Percentiles rank a stretch among this genome's conserved stretches.
phyloP scores from a whole-genome alignment of 2,797 vertebrate genomes.

The Prunella strophiata region DNA sequence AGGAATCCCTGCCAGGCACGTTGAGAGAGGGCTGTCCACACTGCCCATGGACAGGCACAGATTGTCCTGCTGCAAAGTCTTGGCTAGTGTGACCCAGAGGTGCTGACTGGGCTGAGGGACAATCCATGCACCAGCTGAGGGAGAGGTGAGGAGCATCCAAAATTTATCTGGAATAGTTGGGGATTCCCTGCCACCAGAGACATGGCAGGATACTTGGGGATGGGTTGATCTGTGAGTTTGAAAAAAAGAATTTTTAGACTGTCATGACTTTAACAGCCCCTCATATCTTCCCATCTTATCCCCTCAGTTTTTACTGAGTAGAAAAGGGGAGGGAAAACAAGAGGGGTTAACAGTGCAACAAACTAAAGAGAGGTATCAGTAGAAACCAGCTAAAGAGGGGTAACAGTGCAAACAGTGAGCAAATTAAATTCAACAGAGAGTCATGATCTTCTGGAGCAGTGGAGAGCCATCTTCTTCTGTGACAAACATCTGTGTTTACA shows the following conservation, averaged over 20 bases:
- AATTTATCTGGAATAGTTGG: background rate
- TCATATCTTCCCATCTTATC: background rate
- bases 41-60: background rate
- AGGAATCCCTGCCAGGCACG: background rate
- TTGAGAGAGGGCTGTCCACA: accelerated
- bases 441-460: background rate
- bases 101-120: background rate
- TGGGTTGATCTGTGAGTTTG: background rate
- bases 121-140: background rate
- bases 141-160: background rate
- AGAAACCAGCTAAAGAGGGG: background rate
- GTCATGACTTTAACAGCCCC: background rate
- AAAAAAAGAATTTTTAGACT: background rate
- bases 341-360: background rate
- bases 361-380: background rate
- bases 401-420: background rate
- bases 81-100: background rate
- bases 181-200: background rate
- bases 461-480: background rate
- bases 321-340: background rate
- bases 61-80: background rate
- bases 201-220: background rate
- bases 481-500: background rate
- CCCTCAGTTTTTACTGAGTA: background rate
- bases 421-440: background rate